These are phyloP conservation scores for Hestina assimilis DNA, from an alignment of 1,140 invertebrate species.

Conservation along the genomic window DNA sequence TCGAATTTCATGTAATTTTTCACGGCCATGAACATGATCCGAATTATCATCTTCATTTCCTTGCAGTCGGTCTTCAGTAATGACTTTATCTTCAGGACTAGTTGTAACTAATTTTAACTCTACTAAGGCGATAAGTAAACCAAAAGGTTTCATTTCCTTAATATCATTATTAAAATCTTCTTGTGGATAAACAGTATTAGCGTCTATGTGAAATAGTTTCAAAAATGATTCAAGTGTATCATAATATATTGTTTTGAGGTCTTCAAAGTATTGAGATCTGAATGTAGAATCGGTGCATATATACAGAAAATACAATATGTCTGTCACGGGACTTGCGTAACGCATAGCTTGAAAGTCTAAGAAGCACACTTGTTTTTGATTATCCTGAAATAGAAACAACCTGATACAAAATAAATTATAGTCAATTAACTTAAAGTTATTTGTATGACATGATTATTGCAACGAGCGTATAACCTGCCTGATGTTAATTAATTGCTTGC, in stretches of 20 bases:
- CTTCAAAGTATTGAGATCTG: conserved; percentile 48
- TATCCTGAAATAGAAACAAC: conserved; percentile 45
- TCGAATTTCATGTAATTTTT: conserved; percentile 37
- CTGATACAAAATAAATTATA: too few species aligned
- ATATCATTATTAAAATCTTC: conserved; percentile 48
- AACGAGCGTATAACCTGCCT: too few species aligned
- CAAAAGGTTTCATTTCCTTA: conserved; percentile 43
- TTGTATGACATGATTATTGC: too few species aligned
- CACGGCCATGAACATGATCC: conserved; percentile 16
- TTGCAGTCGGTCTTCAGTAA: not conserved
- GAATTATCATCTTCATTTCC: conserved; percentile 14
- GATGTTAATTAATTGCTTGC: too few species aligned
- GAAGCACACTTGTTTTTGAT: conserved; percentile 47
- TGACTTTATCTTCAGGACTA: conserved; percentile 37
- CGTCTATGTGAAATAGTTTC: conserved; percentile 42
- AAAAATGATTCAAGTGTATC: conserved; percentile 47
- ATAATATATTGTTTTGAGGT: conserved; percentile 46
- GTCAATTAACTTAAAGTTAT: too few species aligned
- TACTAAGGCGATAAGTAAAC: conserved; percentile 49
- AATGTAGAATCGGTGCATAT: conserved; percentile 59
- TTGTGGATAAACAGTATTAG: conserved; percentile 39
- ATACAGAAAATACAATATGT: conserved; percentile 59
- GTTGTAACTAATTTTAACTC: conserved; percentile 53
- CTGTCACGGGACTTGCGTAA: conserved; percentile 51
- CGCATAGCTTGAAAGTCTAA: conserved; percentile 66